Base-by-base conservation (phyloP, 1,140 invertebrate species). In the Sarcophaga bullata region DNA sequence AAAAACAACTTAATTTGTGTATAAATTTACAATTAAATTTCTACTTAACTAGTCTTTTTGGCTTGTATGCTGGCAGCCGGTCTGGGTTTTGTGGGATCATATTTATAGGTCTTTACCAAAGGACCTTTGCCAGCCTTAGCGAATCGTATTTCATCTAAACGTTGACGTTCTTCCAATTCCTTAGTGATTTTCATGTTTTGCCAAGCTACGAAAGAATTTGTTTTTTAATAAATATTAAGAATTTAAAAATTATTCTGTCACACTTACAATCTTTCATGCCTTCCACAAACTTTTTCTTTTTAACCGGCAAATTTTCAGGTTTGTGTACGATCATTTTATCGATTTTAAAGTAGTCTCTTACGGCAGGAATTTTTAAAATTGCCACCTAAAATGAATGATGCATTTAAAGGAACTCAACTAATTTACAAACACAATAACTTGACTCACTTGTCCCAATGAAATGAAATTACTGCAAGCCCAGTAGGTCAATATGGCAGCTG, bases 401-500 rank as follows among this genome's bases (percentile, higher is more conserved):
- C 11, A 2, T 37, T 37, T 37, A 37, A 37, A 37, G 25, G 4
- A 37, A 37, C 25, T 4, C 25, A 37, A 37, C 25, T 37, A 37
- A 37, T 1, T 37, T 2, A 37, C 13, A 68, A 81, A 46, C 19
- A n/a, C 58, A 48, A 52, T 9, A 8, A 72, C 9, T 72, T 47
- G 15, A 17, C 49, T 62, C 25, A 89, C 88, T 94, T 98, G 97
- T 0, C 92, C 73, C 8, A 99, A 86, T 0, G 98, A 98, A 82
- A 98, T 93, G n/a, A 95, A 91, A 90, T 99, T 99, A 81, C 94
- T 95, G 47, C 95, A 94, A 49, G 93, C 91, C 98, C 98, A 99
- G 88, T 99, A 99, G 58, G 95, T 94, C 37, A 97, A 91, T 86
- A 99, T 94, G 15, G 95, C 97, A 46, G 95, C 93, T n/a, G 96